phyloP scores from a whole-genome alignment of 2,797 vertebrate genomes.

The Bradypodion pumilum region DNA sequence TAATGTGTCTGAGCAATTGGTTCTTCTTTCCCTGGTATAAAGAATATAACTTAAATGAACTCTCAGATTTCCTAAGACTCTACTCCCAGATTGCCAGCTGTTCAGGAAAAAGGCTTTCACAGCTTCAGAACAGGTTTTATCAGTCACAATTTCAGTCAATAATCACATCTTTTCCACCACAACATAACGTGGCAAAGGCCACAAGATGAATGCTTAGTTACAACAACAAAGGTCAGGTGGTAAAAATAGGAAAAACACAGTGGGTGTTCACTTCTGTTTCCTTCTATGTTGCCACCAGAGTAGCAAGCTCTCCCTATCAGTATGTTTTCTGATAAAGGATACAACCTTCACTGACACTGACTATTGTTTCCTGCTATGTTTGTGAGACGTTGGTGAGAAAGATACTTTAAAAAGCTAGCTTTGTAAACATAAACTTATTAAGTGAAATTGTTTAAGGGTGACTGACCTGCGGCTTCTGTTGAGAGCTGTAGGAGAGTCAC shows the following conservation, averaged over 20 bases:
- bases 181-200: conserved; percentile 70
- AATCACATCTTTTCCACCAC: conserved; percentile 61
- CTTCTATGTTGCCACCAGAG: conserved; percentile 50
- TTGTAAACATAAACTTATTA: conserved; percentile 54
- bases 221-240: conserved; percentile 63
- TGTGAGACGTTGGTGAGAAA: conserved; percentile 42
- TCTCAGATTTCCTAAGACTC: conserved; percentile 61
- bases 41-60: background rate
- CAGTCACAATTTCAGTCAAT: conserved; percentile 75
- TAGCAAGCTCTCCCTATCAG: conserved; percentile 38
- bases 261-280: conserved; percentile 64
- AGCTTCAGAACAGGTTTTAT: conserved; percentile 72
- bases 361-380: conserved; percentile 46
- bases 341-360: conserved; percentile 29
- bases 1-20: background rate
- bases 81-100: conserved; percentile 71
- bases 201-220: conserved; percentile 60
- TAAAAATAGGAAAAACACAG: conserved; percentile 48
- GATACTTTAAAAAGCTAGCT: conserved; percentile 36
- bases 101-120: conserved; percentile 72
- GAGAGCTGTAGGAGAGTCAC: conserved; percentile 8
- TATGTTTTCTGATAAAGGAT: conserved; percentile 42
- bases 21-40: background rate
- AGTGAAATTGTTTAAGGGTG: conserved; percentile 40
- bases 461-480: conserved; percentile 28